A percentile compares a stretch with the other conserved stretches of the same genome.
Conservation (phyloP, 2,113 vertebrate species). For the Gasterosteus nipponicus region DNA sequence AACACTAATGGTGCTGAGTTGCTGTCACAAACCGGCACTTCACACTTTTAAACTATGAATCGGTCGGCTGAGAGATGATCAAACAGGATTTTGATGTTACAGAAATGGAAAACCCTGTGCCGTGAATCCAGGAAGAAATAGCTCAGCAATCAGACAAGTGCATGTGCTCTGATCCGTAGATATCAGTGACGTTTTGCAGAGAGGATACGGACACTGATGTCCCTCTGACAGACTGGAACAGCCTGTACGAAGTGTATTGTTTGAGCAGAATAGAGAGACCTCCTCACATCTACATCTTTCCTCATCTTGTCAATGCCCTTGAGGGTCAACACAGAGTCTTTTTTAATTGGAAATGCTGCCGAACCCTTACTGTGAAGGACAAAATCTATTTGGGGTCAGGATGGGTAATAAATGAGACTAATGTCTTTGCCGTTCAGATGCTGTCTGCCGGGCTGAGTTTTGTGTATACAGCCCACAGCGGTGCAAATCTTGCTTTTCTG, state of each 20-base stretch:
- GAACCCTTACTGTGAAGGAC: slow-evolving; percentile 63
- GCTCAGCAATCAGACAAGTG: slow-evolving; percentile 28
- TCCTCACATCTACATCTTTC: slow-evolving; percentile 71
- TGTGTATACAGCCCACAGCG: slow-evolving; percentile 58
- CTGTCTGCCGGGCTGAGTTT: slow-evolving; percentile 54
- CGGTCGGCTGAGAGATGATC: slow-evolving; percentile 39
- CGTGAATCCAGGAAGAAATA: not conserved
- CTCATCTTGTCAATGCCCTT: slow-evolving; percentile 63
- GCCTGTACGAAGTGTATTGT: slow-evolving; percentile 72
- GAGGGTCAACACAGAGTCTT: slow-evolving; percentile 70
- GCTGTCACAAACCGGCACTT: slow-evolving; percentile 39
- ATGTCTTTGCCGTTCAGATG: slow-evolving; percentile 60
- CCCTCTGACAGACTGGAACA: slow-evolving; percentile 50
- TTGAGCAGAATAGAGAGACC: slow-evolving; percentile 50
- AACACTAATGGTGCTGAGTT: slow-evolving; percentile 38
- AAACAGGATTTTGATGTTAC: slow-evolving; percentile 42
- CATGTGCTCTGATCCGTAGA: slow-evolving; percentile 39
- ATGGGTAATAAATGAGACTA: slow-evolving; percentile 70
- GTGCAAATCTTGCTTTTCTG: slow-evolving; percentile 60
- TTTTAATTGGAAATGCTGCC: slow-evolving; percentile 66
- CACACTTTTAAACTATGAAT: slow-evolving; percentile 38
- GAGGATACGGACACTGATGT: slow-evolving; percentile 40
- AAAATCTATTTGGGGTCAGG: slow-evolving; percentile 63
- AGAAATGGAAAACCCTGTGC: slow-evolving; percentile 45
- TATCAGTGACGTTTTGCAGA: slow-evolving; percentile 50